A percentile compares a stretch with the other conserved stretches of the same genome.
phyloP scores from a whole-genome alignment of 2,797 vertebrate species.

The Lates japonicus region DNA sequence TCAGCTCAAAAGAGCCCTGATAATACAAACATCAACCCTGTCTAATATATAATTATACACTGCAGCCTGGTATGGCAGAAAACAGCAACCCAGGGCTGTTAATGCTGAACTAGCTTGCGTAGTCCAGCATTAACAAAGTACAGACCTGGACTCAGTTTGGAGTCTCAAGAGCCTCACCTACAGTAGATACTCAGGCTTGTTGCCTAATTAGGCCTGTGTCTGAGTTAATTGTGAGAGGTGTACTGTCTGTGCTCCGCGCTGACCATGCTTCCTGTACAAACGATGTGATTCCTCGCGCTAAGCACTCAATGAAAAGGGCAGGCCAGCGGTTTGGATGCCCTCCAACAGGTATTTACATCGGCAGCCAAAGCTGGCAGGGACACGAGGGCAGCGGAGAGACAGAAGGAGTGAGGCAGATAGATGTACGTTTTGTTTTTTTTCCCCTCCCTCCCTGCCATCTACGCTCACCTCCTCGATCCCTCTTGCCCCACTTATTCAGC shows the following conservation, averaged over 20 bases:
- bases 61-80: conserved; percentile 16
- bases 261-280: conserved; percentile 62
- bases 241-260: conserved; percentile 31
- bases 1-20: conserved; percentile 30
- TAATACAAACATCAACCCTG: conserved; percentile 21
- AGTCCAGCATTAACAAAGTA: conserved; percentile 23
- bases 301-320: conserved; percentile 67
- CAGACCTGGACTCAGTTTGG: conserved; percentile 29
- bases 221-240: conserved; percentile 60
- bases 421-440: conserved; percentile 50
- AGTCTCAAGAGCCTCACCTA: conserved; percentile 36
- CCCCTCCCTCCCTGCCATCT: conserved; percentile 30
- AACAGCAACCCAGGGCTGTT: conserved; percentile 21
- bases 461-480: conserved; percentile 33
- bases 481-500: conserved; percentile 47
- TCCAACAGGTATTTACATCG: conserved; percentile 64
- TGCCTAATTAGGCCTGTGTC: conserved; percentile 63
- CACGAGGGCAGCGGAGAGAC: not conserved
- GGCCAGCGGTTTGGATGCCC: conserved; percentile 54
- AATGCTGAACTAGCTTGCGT: conserved; percentile 3
- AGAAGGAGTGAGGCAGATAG: conserved; percentile 17
- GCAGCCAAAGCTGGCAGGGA: conserved; percentile 27
- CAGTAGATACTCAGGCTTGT: conserved; percentile 33
- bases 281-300: conserved; percentile 61
- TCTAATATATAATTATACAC: conserved; percentile 23